Evolutionary conservation across 2,113 vertebrate species (phyloP), one percentile per base, ranked within the genome.

Genomic region (Lasiurus cinereus): DNA sequence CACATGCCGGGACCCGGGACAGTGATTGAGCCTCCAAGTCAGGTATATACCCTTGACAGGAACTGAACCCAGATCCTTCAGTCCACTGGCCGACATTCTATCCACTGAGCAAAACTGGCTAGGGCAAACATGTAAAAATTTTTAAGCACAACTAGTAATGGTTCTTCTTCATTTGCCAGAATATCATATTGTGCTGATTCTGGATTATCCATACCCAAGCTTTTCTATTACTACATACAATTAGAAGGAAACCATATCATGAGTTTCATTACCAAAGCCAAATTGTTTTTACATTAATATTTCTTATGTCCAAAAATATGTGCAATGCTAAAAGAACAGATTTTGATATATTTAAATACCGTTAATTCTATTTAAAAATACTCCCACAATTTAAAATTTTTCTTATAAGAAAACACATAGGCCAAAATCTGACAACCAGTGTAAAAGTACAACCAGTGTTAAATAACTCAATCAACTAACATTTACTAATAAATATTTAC

Each of bases 401-500:
- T 83, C 33, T 62, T n/a, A 48, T 14, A 85, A 73, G 59, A 62
- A 46, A 94, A 77, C 36, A 66, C 4, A 85, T 54, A 95, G 52
- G 48, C 46, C n/a, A 46, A 85, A 92, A 59, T 69, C 33, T 89
- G 36, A 89, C 14, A 62, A 67, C 6, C 36, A 92, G 12, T 66
- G 2, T 50, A 83, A 83, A 94, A 72, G 56, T 22, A 50, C 31
- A 7, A 54, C 52, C 52, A 56, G 54, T 90, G 67, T 95, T 69
- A 85, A 96, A 91, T 73, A 94, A 93, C 13, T 83, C 62, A 64
- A 72, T 54, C 39, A 76, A 91, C 66, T 82, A 79, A 89, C 27
- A 92, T 31, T 31, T 31, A 67, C 13, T 90, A 92, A 56, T 67
- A 91, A 91, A 72, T 56, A 77, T 6, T 33, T 66, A 82, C 43